Conservation (phyloP, 2,888 invertebrate genomes). For the Drosophila atripex region DNA sequence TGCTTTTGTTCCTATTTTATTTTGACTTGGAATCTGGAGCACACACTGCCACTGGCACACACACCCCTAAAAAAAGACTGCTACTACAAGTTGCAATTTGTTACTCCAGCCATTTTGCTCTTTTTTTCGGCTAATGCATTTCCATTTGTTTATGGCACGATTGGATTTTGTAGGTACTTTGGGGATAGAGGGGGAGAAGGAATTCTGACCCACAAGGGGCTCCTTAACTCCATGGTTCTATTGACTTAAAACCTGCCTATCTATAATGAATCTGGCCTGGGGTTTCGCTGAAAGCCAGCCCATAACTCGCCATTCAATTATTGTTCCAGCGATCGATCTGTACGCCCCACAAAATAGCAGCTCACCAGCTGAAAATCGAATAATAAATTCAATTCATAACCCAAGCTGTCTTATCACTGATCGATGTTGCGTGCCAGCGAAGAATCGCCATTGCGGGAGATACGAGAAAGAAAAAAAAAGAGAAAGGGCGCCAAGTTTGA, state of each 20-base stretch:
- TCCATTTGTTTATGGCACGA: constrained; percentile 33
- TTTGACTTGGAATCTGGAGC: constrained; percentile 21
- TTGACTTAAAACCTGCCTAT: neutral
- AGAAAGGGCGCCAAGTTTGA: constrained; percentile 64
- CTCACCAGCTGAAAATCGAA: constrained; percentile 33
- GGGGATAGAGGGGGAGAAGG: neutral
- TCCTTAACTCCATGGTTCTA: neutral
- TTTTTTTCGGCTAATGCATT: constrained; percentile 34
- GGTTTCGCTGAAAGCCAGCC: constrained; percentile 2
- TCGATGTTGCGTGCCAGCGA: constrained; percentile 70
- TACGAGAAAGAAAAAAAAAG: constrained; percentile 60
- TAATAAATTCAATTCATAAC: constrained; percentile 73
- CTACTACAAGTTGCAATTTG: constrained; percentile 40
- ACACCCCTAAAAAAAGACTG: constrained; percentile 38
- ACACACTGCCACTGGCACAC: constrained; percentile 10
- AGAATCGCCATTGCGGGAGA: constrained; percentile 25
- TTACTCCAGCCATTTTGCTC: constrained; percentile 28
- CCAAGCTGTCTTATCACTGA: constrained; percentile 74
- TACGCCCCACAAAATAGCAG: constrained; percentile 10
- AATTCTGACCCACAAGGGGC: no score
- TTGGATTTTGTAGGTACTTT: constrained; percentile 28
- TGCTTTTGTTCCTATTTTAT: constrained; percentile 1
- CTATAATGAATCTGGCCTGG: constrained; percentile 33
- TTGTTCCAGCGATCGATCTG: constrained; percentile 31
- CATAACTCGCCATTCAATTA: constrained; percentile 29